Percentiles rank a stretch among this genome's conserved stretches.
phyloP scores from a whole-genome alignment of 92 coral and sea anemone genomes.

The Parazoanthus swiftii region DNA sequence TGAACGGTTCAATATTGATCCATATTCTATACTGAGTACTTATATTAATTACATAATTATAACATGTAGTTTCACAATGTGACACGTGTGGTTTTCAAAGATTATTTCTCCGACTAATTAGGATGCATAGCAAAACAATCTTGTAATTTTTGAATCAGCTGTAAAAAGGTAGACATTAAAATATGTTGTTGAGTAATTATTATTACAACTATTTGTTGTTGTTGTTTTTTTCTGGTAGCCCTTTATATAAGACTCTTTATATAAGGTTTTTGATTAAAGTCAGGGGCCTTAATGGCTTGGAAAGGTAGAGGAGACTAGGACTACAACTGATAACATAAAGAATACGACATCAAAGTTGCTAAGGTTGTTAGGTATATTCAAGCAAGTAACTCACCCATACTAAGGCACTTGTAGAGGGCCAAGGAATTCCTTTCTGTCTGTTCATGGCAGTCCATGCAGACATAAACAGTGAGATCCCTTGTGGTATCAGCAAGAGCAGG shows the following conservation, averaged over 20 bases:
- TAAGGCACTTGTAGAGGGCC: conserved; percentile 32
- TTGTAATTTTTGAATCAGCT: background rate
- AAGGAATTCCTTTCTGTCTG: conserved; percentile 32
- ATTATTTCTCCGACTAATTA: background rate
- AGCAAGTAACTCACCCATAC: conserved; percentile 15
- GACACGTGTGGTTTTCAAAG: too few relatives aligned
- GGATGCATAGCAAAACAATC: background rate
- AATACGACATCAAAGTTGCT: too few relatives aligned
- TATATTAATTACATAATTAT: too few relatives aligned
- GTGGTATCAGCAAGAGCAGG: conserved; percentile 12
- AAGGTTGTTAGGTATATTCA: too few relatives aligned
- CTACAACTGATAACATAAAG: too few relatives aligned
- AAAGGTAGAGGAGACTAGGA: too few relatives aligned
- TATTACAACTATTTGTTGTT: background rate
- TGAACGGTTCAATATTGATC: background rate
- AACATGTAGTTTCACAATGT: too few relatives aligned
- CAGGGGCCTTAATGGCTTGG: too few relatives aligned
- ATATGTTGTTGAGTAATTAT: background rate
- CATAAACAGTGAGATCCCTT: conserved; percentile 34
- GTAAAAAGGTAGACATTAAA: background rate
- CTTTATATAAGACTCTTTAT: too few relatives aligned
- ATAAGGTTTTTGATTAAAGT: too few relatives aligned
- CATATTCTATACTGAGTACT: background rate
- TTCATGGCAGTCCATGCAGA: conserved; percentile 40
- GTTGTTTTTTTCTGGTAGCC: too few relatives aligned